Percentiles rank a stretch among this genome's conserved stretches.
phyloP scores from a whole-genome alignment of 2,113 vertebrate species.

The Natator depressus region DNA sequence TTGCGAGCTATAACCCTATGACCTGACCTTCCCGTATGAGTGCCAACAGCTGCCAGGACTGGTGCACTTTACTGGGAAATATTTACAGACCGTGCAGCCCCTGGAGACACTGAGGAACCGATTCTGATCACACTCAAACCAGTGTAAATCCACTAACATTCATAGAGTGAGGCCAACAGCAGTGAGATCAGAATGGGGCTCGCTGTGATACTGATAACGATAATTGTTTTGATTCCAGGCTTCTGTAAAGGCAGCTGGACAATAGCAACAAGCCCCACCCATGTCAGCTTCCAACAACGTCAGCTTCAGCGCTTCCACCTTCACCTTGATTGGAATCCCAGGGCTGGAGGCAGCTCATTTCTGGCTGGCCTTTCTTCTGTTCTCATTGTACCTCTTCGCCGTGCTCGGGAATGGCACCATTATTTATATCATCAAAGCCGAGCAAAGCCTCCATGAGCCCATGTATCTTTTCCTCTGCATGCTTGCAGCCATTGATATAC shows the following conservation, averaged over 20 bases:
- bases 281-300: neutral
- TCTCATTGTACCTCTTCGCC: neutral
- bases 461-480: neutral
- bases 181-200: neutral
- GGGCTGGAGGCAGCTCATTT: neutral
- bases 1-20: too few relatives aligned
- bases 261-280: neutral
- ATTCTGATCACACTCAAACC: neutral
- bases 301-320: slow-evolving; percentile 30
- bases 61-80: neutral
- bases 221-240: neutral
- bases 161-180: neutral
- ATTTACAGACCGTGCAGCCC: neutral
- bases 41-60: neutral
- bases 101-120: neutral
- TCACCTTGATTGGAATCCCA: slow-evolving; percentile 58
- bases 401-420: neutral
- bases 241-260: neutral
- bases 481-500: neutral
- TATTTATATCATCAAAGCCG: neutral
- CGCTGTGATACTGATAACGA: neutral
- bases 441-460: neutral
- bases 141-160: neutral
- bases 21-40: neutral
- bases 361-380: neutral